These are phyloP conservation scores for Apogon hyalosoma DNA, from an alignment of 2,797 vertebrate species.

Conservation along the genomic window DNA sequence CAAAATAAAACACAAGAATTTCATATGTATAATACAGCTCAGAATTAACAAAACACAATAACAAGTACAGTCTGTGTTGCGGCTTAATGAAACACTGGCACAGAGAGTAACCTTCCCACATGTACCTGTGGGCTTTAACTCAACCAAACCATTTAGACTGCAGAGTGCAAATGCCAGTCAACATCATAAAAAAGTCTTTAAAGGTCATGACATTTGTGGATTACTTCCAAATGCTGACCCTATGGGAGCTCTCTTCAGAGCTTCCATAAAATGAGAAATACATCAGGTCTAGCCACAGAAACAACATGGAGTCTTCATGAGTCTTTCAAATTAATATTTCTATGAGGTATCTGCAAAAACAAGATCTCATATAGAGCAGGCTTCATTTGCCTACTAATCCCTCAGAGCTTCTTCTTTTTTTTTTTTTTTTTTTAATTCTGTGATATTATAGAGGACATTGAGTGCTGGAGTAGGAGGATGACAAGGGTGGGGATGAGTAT, in stretches of 20 bases:
- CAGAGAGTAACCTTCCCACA: slow-evolving; percentile 33
- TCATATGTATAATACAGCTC: too few species aligned
- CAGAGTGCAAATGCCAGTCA: slow-evolving; percentile 52
- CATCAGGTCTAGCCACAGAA: neutral
- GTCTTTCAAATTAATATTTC: neutral
- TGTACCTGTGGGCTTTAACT: slow-evolving; percentile 40
- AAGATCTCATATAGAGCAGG: neutral
- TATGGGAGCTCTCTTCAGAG: slow-evolving; percentile 27
- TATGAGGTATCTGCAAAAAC: neutral
- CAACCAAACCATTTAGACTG: slow-evolving; percentile 47
- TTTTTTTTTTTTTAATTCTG: slow-evolving; percentile 33
- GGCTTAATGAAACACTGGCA: slow-evolving; percentile 24
- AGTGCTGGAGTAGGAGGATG: slow-evolving; percentile 62
- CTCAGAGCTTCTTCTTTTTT: too few species aligned
- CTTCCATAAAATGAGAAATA: slow-evolving; percentile 17
- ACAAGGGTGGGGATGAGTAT: slow-evolving; percentile 64
- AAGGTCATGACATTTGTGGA: slow-evolving; percentile 73
- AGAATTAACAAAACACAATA: neutral
- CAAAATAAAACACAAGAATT: too few species aligned
- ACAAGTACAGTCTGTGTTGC: slow-evolving; percentile 22
- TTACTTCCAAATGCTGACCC: slow-evolving; percentile 19
- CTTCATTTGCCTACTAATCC: slow-evolving; percentile 5
- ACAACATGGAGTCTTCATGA: neutral
- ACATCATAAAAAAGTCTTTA: slow-evolving; percentile 39
- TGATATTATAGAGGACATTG: slow-evolving; percentile 28